phyloP scores from a whole-genome alignment of 2,797 vertebrate genomes.

The Hydrocynus forskahlii region DNA sequence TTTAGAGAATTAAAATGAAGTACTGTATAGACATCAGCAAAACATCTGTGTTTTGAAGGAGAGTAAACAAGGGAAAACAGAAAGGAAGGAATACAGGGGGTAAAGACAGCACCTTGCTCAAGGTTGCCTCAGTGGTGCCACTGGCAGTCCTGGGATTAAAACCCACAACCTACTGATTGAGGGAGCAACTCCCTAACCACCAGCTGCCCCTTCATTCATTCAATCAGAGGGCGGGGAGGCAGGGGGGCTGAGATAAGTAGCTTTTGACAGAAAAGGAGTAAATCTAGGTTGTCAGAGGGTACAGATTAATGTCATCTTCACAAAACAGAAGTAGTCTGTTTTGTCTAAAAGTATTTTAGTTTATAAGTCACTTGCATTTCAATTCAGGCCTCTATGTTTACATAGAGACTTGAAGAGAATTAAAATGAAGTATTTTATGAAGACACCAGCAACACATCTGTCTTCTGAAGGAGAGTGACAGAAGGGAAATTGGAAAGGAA shows the following conservation, averaged over 20 bases:
- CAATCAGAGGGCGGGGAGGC: constrained; percentile 54
- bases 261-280: background rate
- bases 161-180: no score
- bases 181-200: no score
- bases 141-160: no score
- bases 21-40: background rate
- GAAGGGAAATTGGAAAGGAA: background rate
- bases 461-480: no score
- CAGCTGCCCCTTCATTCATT: background rate
- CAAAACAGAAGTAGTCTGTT: background rate
- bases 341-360: no score
- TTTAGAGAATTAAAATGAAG: background rate
- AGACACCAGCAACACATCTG: background rate
- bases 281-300: background rate
- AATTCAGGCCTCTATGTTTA: background rate
- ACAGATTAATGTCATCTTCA: background rate
- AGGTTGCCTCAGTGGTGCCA: no score
- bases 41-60: background rate
- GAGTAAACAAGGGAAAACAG: background rate
- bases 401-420: background rate
- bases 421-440: background rate
- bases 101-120: background rate
- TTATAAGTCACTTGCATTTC: no score
- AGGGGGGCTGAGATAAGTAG: background rate
- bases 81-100: background rate